Evolutionary conservation across 1,140 invertebrate species (phyloP).

Genomic region (Trichonephila clavipes): DNA sequence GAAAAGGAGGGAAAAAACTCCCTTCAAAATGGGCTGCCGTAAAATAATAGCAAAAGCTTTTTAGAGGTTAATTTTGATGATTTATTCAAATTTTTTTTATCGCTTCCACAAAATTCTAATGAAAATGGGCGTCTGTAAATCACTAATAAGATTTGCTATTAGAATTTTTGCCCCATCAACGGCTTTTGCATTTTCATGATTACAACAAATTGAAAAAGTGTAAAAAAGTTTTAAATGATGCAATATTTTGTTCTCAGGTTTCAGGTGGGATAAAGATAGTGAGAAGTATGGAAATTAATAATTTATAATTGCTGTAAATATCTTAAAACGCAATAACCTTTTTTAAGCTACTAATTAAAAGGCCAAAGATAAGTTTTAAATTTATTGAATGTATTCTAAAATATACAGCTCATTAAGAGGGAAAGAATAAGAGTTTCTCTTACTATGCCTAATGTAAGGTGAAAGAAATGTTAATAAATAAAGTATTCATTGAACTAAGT

Average conservation of each 20-base stretch:
- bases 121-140: not conserved
- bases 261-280: not conserved
- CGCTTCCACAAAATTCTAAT: not conserved
- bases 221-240: not conserved
- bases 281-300: not conserved
- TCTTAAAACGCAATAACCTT: not conserved
- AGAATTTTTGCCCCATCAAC: not conserved
- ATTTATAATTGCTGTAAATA: constrained; percentile 3
- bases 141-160: constrained; percentile 4
- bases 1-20: not conserved
- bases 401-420: not conserved
- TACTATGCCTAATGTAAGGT: not conserved
- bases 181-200: not conserved
- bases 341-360: not conserved
- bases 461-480: not conserved
- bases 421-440: not conserved
- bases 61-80: constrained; percentile 44
- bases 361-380: not conserved
- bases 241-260: not conserved
- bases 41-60: constrained; percentile 5
- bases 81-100: constrained; percentile 37
- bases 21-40: not conserved
- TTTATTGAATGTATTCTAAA: not conserved
- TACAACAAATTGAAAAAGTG: not conserved
- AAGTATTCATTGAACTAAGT: too few relatives aligned